Evolutionary conservation across 2,888 invertebrate genomes (phyloP).

Genomic region (Drosophila formosana): DNA sequence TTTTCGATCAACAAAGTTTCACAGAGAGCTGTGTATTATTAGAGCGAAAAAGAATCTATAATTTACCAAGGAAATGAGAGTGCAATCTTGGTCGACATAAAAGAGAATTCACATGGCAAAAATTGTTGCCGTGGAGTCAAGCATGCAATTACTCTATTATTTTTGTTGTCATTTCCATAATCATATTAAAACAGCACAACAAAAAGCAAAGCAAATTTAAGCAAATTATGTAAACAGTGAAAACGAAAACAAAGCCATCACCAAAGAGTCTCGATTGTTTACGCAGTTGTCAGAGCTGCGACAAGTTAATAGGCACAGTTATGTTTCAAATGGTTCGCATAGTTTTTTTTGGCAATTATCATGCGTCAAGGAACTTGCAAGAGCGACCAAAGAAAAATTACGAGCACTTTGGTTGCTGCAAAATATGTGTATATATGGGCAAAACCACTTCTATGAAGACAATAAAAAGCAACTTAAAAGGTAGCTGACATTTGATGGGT

Average conservation of each 20-base stretch:
- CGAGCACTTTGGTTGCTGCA: constrained; percentile 45
- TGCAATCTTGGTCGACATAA: not conserved
- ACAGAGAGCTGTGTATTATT: not conserved
- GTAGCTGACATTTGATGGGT: constrained; percentile 71
- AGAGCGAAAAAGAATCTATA: not conserved
- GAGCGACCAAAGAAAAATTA: constrained; percentile 29
- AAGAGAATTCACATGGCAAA: not conserved
- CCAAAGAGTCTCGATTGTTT: constrained; percentile 27
- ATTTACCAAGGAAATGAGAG: not conserved
- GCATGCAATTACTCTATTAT: not conserved
- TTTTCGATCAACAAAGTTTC: not conserved
- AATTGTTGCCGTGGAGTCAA: not conserved
- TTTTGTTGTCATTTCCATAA: constrained; percentile 1
- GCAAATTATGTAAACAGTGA: constrained; percentile 51
- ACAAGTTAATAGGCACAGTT: constrained; percentile 43
- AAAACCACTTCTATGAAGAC: constrained; percentile 56
- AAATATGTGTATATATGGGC: constrained; percentile 41
- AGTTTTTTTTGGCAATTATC: constrained; percentile 35
- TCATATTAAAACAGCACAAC: constrained; percentile 23
- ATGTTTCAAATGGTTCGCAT: constrained; percentile 37
- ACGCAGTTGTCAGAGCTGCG: constrained; percentile 42
- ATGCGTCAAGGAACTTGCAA: constrained; percentile 43
- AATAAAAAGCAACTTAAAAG: constrained; percentile 59
- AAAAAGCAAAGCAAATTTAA: constrained; percentile 29
- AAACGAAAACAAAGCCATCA: constrained; percentile 38